Evolutionary conservation across 2,888 invertebrate species (phyloP).

Genomic region (Clostera curtula): DNA sequence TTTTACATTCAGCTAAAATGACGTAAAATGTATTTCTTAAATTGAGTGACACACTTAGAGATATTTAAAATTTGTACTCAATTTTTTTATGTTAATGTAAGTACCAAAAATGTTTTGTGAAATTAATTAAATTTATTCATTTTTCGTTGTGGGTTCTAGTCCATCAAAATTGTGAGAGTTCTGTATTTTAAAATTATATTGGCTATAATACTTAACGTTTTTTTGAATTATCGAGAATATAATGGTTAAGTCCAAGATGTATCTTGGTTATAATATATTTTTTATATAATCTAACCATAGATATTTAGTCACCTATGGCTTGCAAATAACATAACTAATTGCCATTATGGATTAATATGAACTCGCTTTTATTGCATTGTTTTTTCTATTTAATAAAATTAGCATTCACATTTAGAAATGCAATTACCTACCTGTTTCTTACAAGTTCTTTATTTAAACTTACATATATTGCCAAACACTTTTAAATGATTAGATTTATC

Average conservation of each 20-base stretch:
- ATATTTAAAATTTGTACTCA: constrained; percentile 15
- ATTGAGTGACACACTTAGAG: constrained; percentile 12
- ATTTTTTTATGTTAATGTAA: constrained; percentile 32
- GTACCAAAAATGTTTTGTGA: constrained; percentile 44
- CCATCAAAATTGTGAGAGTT: constrained; percentile 59
- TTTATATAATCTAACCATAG: constrained; percentile 69
- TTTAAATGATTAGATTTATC: no score
- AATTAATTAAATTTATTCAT: constrained; percentile 31
- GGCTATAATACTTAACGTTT: constrained; percentile 38
- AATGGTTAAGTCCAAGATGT: constrained; percentile 43
- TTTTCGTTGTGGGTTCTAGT: constrained; percentile 69
- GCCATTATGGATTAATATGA: constrained; percentile 65
- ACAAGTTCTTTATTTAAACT: no score
- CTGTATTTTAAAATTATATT: constrained; percentile 51
- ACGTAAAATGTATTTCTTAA: constrained; percentile 12
- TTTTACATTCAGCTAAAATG: constrained; percentile 19
- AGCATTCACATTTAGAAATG: constrained; percentile 23
- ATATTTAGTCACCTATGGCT: constrained; percentile 63
- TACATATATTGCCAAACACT: no score
- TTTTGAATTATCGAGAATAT: constrained; percentile 40
- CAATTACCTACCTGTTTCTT: no score
- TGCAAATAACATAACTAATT: constrained; percentile 72
- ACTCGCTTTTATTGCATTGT: constrained; percentile 69
- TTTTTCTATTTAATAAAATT: constrained; percentile 44
- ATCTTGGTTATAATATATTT: constrained; percentile 56